Evolutionary conservation across 2,888 invertebrate species (phyloP).

Genomic region (Psococerastis gibbosa): DNA sequence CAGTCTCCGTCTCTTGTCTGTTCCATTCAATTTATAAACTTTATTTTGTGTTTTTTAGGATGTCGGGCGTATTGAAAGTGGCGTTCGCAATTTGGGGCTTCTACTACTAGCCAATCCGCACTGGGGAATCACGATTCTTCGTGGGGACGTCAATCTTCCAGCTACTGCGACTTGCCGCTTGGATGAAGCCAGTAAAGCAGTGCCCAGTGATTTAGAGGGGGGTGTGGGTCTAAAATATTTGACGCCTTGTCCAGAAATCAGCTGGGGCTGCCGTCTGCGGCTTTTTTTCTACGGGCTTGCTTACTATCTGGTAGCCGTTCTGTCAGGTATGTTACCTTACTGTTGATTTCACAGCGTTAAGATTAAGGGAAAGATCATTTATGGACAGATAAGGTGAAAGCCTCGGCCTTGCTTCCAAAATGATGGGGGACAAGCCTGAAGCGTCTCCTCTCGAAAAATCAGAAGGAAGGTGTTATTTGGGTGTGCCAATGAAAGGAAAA

Average conservation of each 20-base stretch:
- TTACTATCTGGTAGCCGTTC: too few species aligned
- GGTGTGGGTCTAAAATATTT: constrained; percentile 13
- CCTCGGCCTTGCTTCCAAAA: too few species aligned
- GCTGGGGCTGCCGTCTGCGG: neutral
- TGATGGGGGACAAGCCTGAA: too few species aligned
- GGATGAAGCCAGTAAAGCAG: constrained; percentile 12
- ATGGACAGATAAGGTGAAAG: too few species aligned
- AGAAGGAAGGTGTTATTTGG: too few species aligned
- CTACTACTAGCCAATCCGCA: constrained; percentile 48
- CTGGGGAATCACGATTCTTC: constrained; percentile 47
- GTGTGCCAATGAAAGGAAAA: too few species aligned
- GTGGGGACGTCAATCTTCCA: constrained; percentile 19
- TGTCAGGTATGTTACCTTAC: too few species aligned
- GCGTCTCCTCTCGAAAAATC: too few species aligned
- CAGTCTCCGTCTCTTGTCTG: neutral
- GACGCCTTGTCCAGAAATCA: constrained; percentile 1
- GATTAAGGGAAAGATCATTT: too few species aligned
- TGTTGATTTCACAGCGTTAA: too few species aligned
- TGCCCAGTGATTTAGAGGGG: constrained; percentile 5
- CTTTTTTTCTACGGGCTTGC: neutral
- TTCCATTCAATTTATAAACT: too few species aligned
- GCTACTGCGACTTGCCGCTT: constrained; percentile 11
- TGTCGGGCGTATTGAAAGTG: constrained; percentile 2
- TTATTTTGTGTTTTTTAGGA: neutral
- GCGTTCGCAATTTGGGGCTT: constrained; percentile 36